Evolutionary conservation across 1,140 invertebrate genomes (phyloP).

Genomic region (Conus betulinus): DNA sequence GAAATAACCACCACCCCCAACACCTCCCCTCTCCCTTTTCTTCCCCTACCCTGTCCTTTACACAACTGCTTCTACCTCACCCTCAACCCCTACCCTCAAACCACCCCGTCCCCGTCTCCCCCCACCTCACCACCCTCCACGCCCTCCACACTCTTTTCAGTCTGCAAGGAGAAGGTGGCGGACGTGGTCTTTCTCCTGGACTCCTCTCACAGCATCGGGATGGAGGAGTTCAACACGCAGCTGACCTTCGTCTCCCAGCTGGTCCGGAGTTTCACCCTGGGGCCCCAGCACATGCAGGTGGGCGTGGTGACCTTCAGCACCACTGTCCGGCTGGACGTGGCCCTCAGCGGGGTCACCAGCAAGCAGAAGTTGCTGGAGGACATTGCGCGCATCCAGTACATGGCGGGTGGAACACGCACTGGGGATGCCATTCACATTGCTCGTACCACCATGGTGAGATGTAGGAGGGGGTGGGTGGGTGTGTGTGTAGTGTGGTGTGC

Average conservation of each 20-base stretch:
- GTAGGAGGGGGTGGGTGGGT: no score
- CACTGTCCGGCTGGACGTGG: constrained; percentile 44
- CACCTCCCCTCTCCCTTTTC: no score
- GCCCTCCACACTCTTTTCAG: no score
- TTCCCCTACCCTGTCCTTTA: no score
- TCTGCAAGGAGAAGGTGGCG: constrained; percentile 55
- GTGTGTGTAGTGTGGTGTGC: no score
- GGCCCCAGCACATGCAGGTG: constrained; percentile 48
- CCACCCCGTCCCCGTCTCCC: not conserved
- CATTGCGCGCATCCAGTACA: constrained; percentile 44
- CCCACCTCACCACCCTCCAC: no score
- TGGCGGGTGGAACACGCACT: constrained; percentile 51
- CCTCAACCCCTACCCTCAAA: not conserved
- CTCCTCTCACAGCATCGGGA: constrained; percentile 59
- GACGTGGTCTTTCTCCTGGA: constrained; percentile 64
- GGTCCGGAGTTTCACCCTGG: constrained; percentile 51
- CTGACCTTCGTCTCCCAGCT: constrained; percentile 53
- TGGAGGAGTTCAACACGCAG: constrained; percentile 51
- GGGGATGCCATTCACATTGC: constrained; percentile 51
- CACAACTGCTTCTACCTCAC: no score
- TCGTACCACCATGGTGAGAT: constrained; percentile 41
- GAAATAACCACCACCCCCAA: no score
- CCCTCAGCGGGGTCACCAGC: constrained; percentile 38
- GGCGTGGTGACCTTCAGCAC: constrained; percentile 54
- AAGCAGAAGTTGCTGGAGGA: constrained; percentile 43